Base-by-base conservation (phyloP, 2,888 invertebrate species). In the Metallyticus violacea region DNA sequence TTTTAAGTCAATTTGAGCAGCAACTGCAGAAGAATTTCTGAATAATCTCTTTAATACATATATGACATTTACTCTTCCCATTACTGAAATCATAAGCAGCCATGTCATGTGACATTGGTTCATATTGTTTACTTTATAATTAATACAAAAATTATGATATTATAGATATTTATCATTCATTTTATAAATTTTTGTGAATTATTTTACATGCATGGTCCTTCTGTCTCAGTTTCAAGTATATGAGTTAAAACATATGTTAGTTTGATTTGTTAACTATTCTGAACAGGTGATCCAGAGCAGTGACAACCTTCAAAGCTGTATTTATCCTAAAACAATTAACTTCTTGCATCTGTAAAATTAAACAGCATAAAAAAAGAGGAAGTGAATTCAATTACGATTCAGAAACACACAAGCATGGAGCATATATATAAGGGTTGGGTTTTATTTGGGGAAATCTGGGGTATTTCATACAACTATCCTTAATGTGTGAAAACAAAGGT, bases 281-380 rank as follows among this genome's bases (percentile, higher is more conserved):
- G 40, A 62, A 62, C 40, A 62, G 87, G 87, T 85, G 89, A 83
- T 87, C 87, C 86, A 79, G 79, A 86, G 87, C 86, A 87, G 88
- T 88, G 87, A 88, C 87, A 62, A 62, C 40, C 40, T 62, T 62
- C 40, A 62, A 62, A 62, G 40, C 15, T 62, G 40, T 62, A 62
- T 22, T 62, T 6, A 62, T 4, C 40, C 40, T 62, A 62, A 62
- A 62, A 62, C 40, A 62, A 62, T 62, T 62, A 62, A 62, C 40
- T 62, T 62, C 40, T 62, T 62, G 40, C 40, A 62, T 62, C 40
- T 62, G 40, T 62, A 62, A 62, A 62, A 62, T 62, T 62, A 9
- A 62, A 62, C 40, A 62, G 40, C 40, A 62, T 62, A 62, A 62
- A 62, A 62, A 62, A 22, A 62, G 15, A 62, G 40, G 40, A 62